A percentile compares a stretch with the other conserved stretches of the same genome.
Conservation (phyloP, 2,113 vertebrate species). For the Piaya cayana region DNA sequence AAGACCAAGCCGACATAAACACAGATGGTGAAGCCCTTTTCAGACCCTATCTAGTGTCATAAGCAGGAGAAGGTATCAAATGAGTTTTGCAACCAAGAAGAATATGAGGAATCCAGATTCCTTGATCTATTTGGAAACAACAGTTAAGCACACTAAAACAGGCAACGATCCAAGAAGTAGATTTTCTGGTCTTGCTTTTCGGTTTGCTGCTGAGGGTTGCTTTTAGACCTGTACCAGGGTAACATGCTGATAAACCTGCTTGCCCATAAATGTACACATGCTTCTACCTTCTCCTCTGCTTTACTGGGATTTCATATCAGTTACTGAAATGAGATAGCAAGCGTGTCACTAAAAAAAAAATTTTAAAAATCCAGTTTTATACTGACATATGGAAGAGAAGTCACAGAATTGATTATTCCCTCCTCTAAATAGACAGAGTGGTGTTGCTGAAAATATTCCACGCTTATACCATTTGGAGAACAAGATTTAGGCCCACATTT, state of each 20-base stretch:
- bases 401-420: neutral
- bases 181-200: neutral
- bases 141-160: neutral
- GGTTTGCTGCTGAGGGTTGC: neutral
- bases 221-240: neutral
- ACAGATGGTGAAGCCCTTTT: conserved; percentile 32
- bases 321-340: neutral
- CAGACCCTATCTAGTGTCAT: conserved; percentile 26
- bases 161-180: neutral
- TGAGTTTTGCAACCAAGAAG: neutral
- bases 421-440: neutral
- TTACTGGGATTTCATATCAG: neutral
- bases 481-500: neutral
- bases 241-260: neutral
- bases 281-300: neutral
- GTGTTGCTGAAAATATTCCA: neutral
- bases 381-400: neutral
- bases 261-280: neutral
- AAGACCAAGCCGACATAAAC: conserved; percentile 35
- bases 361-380: neutral
- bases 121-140: neutral
- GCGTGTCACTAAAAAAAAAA: neutral
- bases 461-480: neutral
- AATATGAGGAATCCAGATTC: neutral
- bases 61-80: conserved; percentile 32